These are phyloP conservation scores for Petrocephalus microphthalmus DNA, from an alignment of 2,113 vertebrate species.

Conservation along the genomic window DNA sequence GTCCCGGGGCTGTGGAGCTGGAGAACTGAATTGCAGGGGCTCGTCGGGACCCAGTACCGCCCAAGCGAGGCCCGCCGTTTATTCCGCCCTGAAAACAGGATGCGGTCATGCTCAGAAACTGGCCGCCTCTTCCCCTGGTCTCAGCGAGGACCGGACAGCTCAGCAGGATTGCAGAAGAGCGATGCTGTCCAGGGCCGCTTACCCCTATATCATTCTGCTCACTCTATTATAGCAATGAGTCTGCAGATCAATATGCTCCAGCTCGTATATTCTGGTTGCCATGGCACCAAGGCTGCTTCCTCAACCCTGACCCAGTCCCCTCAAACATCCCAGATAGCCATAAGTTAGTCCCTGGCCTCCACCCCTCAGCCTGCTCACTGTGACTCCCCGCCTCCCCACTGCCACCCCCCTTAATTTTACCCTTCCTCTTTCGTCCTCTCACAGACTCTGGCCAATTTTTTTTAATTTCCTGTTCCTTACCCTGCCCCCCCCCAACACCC, in stretches of 20 bases:
- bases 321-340: background rate
- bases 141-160: background rate
- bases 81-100: background rate
- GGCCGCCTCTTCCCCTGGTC: background rate
- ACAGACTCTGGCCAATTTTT: background rate
- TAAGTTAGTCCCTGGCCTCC: background rate
- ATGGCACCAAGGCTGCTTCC: constrained; percentile 21
- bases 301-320: constrained; percentile 23
- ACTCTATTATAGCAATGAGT: constrained; percentile 29
- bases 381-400: background rate
- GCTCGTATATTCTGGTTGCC: constrained; percentile 22
- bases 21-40: background rate
- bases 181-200: background rate
- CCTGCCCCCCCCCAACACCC: background rate
- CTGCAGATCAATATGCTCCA: constrained; percentile 28
- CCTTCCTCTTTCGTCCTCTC: background rate
- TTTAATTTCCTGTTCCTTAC: background rate
- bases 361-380: background rate
- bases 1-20: background rate
- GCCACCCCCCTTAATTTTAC: background rate
- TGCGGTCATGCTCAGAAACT: background rate
- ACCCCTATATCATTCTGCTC: constrained; percentile 15
- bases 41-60: background rate
- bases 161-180: constrained; percentile 5
- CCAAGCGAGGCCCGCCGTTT: background rate